phyloP scores from a whole-genome alignment of 2,888 invertebrate genomes.

The Cephus spinipes region DNA sequence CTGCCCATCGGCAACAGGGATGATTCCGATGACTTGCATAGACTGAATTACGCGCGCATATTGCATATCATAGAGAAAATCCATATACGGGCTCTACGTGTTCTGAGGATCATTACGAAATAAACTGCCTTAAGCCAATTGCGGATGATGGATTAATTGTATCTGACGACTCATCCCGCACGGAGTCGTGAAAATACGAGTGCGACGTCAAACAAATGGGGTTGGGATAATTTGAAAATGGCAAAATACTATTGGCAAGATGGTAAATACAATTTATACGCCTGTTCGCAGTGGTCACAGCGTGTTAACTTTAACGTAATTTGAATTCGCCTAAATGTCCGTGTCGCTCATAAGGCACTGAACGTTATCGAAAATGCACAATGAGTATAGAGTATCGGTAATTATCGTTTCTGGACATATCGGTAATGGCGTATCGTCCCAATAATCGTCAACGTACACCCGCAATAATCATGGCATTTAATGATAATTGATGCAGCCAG shows the following conservation, averaged over 20 bases:
- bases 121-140: constrained; percentile 56
- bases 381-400: constrained; percentile 52
- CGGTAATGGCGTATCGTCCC: constrained; percentile 54
- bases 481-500: constrained; percentile 63
- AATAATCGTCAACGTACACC: constrained; percentile 53
- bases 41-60: constrained; percentile 59
- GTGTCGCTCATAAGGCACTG: constrained; percentile 35
- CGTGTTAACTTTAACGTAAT: background rate
- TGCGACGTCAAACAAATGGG: background rate
- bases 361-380: constrained; percentile 49
- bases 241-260: background rate
- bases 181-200: background rate
- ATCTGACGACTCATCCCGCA: constrained; percentile 39
- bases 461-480: constrained; percentile 62
- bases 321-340: background rate
- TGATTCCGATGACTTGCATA: constrained; percentile 63
- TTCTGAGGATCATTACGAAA: constrained; percentile 35
- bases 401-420: constrained; percentile 47
- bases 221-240: background rate
- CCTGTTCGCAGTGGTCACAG: background rate
- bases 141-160: constrained; percentile 56
- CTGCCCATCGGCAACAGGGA: constrained; percentile 36
- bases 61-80: constrained; percentile 53
- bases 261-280: background rate
- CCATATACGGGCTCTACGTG: constrained; percentile 35